These are phyloP conservation scores for Serilophus lunatus DNA, from an alignment of 2,113 vertebrate genomes.

Conservation along the genomic window DNA sequence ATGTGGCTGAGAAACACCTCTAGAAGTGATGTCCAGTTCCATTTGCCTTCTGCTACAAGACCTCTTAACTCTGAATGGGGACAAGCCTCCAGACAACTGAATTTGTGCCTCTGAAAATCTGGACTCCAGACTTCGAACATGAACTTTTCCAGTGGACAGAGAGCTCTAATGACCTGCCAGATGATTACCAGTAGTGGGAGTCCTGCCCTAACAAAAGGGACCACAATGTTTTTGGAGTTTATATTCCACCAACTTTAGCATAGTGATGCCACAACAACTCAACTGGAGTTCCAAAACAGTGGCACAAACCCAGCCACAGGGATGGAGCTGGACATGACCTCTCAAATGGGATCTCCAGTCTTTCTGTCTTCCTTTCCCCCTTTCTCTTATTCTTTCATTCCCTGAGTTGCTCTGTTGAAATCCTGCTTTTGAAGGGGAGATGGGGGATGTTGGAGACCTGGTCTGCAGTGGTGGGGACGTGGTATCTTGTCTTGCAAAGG, in stretches of 20 bases:
- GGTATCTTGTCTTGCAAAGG: background rate
- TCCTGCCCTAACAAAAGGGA: slow-evolving; percentile 36
- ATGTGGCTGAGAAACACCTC: background rate
- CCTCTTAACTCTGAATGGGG: background rate
- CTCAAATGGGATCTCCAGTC: background rate
- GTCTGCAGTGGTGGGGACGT: background rate
- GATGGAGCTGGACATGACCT: background rate
- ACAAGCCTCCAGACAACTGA: background rate
- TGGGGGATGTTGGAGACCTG: background rate
- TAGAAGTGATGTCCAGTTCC: background rate
- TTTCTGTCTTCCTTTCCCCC: background rate
- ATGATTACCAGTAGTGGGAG: slow-evolving; percentile 58
- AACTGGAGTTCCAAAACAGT: background rate
- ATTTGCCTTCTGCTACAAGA: background rate
- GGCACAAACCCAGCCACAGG: background rate
- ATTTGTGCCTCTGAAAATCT: background rate
- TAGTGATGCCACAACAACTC: background rate
- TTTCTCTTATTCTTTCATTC: background rate
- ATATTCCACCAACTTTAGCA: background rate
- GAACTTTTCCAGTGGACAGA: background rate
- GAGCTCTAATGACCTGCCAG: slow-evolving; percentile 7
- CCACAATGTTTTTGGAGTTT: background rate
- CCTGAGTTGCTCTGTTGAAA: background rate
- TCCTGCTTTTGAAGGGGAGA: background rate
- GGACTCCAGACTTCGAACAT: background rate